These are phyloP conservation scores for Lamprotornis superbus DNA, from an alignment of 2,113 vertebrate genomes.

Conservation along the genomic window DNA sequence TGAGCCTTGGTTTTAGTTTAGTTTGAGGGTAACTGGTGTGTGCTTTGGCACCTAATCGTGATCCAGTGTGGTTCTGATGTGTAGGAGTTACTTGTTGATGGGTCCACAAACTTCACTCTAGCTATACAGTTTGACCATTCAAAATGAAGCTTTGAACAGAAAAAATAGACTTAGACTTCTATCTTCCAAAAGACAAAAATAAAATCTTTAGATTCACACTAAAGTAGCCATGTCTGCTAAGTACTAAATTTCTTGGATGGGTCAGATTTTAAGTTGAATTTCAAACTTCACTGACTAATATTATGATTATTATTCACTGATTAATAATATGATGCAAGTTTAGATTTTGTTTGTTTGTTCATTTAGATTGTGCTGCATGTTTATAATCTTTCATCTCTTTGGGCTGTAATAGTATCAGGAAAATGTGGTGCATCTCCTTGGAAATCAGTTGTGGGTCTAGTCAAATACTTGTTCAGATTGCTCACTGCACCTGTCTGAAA, in stretches of 20 bases:
- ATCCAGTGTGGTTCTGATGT: background rate
- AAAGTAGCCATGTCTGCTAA: background rate
- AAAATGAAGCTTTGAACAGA: background rate
- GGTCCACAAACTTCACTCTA: background rate
- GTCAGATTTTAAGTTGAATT: background rate
- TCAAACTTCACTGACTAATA: background rate
- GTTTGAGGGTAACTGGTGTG: background rate
- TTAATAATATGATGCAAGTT: background rate
- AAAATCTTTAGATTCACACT: background rate
- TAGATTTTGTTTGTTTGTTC: background rate
- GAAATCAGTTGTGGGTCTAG: background rate
- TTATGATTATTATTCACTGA: no score
- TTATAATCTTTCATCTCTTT: background rate
- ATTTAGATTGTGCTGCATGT: background rate
- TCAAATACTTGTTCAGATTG: background rate
- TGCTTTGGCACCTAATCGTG: background rate
- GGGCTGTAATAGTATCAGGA: background rate
- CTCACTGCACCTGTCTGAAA: background rate
- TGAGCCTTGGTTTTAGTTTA: background rate
- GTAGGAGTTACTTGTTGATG: background rate
- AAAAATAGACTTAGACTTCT: rapidly evolving
- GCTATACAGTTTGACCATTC: background rate
- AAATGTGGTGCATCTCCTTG: background rate
- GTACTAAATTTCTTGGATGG: background rate
- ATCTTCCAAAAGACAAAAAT: background rate